These are phyloP conservation scores for Centroberyx gerrardi DNA, from an alignment of 2,797 vertebrate genomes.

Conservation along the genomic window DNA sequence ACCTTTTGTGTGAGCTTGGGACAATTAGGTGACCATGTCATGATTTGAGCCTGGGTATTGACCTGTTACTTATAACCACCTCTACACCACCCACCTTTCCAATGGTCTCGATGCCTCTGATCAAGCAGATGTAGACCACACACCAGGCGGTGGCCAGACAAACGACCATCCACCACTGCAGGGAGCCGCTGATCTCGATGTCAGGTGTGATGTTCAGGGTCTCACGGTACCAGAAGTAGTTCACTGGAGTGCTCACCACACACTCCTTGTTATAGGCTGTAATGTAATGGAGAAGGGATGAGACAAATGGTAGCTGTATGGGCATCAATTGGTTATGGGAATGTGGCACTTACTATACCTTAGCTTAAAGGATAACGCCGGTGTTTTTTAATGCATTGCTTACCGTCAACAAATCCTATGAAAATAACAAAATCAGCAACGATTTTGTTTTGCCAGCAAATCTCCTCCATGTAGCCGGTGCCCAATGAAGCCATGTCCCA, in stretches of 20 bases:
- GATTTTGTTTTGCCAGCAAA: too few species aligned
- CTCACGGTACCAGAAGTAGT: constrained; percentile 94
- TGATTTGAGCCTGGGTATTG: background rate
- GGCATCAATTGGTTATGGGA: background rate
- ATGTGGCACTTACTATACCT: too few species aligned
- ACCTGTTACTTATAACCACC: too few species aligned
- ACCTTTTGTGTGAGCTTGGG: too few species aligned
- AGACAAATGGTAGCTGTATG: background rate
- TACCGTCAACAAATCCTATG: too few species aligned
- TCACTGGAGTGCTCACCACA: constrained; percentile 86
- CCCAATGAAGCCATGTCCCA: too few species aligned
- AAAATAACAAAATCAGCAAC: too few species aligned
- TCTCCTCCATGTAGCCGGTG: too few species aligned
- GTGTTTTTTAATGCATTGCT: too few species aligned
- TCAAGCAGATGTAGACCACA: constrained; percentile 90
- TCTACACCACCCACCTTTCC: constrained; percentile 88
- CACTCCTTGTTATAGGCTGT: constrained; percentile 88
- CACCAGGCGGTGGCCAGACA: constrained; percentile 88
- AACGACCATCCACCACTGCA: constrained; percentile 90
- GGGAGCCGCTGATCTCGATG: constrained; percentile 77
- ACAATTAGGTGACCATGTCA: too few species aligned
- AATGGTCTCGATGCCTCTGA: constrained; percentile 90
- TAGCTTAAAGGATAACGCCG: too few species aligned
- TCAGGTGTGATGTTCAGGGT: constrained; percentile 89
- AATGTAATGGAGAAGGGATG: too few species aligned